These are phyloP conservation scores for Enteromius trimaculatus DNA, from an alignment of 2,797 vertebrate species.

Conservation along the genomic window DNA sequence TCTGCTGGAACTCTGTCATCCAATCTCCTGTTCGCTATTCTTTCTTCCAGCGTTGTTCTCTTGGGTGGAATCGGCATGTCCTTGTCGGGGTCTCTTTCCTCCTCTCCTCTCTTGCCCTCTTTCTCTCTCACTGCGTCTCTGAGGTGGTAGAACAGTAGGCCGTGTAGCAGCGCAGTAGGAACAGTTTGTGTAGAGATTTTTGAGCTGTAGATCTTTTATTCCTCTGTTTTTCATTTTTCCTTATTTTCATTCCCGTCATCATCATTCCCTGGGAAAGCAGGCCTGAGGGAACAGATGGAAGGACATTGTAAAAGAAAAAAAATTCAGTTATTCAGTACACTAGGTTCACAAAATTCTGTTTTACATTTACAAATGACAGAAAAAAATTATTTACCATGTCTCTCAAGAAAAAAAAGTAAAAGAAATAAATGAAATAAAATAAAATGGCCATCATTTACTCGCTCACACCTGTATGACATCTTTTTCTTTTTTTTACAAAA, in stretches of 20 bases:
- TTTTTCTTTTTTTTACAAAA: background rate
- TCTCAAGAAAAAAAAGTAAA: background rate
- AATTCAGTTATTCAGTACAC: background rate
- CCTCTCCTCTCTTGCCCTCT: conserved; percentile 18
- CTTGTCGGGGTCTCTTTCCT: conserved; percentile 3
- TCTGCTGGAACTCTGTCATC: conserved; percentile 56
- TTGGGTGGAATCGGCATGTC: conserved; percentile 26
- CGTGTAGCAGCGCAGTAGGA: conserved; percentile 51
- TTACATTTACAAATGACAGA: background rate
- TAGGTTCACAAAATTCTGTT: conserved; percentile 19
- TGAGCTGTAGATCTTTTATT: conserved; percentile 42
- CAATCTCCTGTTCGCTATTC: conserved; percentile 41
- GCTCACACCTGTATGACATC: background rate
- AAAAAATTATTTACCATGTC: background rate
- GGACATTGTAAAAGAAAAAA: conserved; percentile 15
- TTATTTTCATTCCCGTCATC: conserved; percentile 31
- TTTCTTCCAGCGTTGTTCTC: conserved; percentile 41
- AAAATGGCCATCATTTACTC: background rate
- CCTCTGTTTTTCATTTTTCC: conserved; percentile 39
- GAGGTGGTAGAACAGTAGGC: conserved; percentile 51
- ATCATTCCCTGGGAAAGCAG: conserved; percentile 43
- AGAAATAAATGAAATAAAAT: background rate
- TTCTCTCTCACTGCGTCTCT: conserved; percentile 30
- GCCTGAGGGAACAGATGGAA: conserved; percentile 39
- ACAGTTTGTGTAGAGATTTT: conserved; percentile 39